Percentiles rank a stretch among this genome's conserved stretches.
Conservation (phyloP, 2,888 invertebrate species). For the Caenorhabditis uteleia region DNA sequence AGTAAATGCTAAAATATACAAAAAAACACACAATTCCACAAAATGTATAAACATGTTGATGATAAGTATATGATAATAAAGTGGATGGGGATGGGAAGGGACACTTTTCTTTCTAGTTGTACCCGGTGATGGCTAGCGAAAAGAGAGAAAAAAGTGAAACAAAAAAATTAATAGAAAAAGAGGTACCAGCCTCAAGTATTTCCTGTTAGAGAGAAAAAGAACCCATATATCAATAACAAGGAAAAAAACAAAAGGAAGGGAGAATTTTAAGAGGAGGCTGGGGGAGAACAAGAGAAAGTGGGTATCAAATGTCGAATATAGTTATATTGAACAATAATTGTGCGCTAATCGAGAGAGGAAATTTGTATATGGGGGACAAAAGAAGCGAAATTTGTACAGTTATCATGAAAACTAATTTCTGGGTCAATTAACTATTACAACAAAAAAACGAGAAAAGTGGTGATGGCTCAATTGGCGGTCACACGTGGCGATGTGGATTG, state of each 20-base stretch:
- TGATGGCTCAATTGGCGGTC: conserved; percentile 15
- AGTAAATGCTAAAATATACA: neutral
- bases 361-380: too few relatives aligned
- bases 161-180: conserved; percentile 6
- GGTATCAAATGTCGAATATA: too few relatives aligned
- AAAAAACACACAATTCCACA: neutral
- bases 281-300: too few relatives aligned
- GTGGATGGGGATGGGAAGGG: too few relatives aligned
- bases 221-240: conserved; percentile 3
- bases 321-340: too few relatives aligned
- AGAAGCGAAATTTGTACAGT: too few relatives aligned
- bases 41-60: conserved; percentile 2
- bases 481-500: conserved; percentile 9
- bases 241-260: neutral
- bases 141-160: neutral
- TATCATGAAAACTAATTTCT: too few relatives aligned
- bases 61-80: neutral
- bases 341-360: too few relatives aligned
- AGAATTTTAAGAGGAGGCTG: neutral
- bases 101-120: too few relatives aligned
- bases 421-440: too few relatives aligned
- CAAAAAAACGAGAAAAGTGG: too few relatives aligned
- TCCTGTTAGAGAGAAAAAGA: conserved; percentile 11
- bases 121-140: neutral
- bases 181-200: conserved; percentile 29